Percentiles rank a stretch among this genome's conserved stretches.
Evolutionary conservation across 64 coral and sea anemone genomes (phyloP).

Genomic region (Dendrophyllia cribrosa): DNA sequence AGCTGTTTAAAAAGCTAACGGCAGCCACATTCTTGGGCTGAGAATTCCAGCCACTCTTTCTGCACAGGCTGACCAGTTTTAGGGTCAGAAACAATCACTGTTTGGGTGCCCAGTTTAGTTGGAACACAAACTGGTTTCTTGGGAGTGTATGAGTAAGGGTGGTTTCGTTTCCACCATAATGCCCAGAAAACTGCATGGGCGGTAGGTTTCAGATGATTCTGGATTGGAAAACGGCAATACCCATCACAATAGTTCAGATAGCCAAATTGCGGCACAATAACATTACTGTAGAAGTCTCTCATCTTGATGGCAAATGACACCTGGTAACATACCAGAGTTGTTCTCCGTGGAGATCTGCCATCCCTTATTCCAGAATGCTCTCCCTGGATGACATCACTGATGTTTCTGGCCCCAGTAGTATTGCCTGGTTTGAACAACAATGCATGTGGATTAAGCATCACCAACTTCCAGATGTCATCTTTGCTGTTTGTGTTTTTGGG

Average conservation of each 20-base stretch:
- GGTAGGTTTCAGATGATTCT: not conserved
- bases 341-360: not conserved
- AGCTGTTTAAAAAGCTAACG: not conserved
- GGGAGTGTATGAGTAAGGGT: not conserved
- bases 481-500: not conserved
- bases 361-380: not conserved
- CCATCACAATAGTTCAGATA: conserved; percentile 4
- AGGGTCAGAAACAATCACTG: not conserved
- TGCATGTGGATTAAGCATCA: not conserved
- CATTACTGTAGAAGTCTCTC: not conserved
- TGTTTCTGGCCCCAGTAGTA: not conserved
- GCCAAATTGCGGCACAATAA: not conserved
- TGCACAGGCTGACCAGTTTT: not conserved
- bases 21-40: not conserved
- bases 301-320: not conserved
- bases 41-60: conserved; percentile 11
- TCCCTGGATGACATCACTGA: not conserved
- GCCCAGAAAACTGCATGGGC: not conserved
- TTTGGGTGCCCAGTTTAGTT: not conserved
- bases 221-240: not conserved
- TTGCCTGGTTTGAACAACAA: not conserved
- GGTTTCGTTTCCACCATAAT: not conserved
- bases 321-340: not conserved
- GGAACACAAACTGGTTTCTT: not conserved
- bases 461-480: not conserved